Evolutionary conservation across 2,113 vertebrate genomes (phyloP).

Genomic region (Mionectes macconnelli): DNA sequence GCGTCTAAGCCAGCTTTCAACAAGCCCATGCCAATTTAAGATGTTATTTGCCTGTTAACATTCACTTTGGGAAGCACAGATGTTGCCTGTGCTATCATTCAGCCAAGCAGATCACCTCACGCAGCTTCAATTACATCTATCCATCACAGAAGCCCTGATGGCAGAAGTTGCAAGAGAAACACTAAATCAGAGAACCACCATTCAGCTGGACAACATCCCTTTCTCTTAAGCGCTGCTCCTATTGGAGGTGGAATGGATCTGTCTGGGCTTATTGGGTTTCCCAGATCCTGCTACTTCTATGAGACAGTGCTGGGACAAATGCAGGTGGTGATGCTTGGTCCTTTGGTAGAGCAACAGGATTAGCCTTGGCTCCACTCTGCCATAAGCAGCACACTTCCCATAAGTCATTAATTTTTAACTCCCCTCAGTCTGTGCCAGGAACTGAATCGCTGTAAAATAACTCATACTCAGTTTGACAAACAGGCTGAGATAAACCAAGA

Average conservation of each 20-base stretch:
- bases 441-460: neutral
- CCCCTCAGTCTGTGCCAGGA: constrained; percentile 1
- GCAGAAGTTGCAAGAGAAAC: neutral
- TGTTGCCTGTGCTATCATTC: neutral
- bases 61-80: neutral
- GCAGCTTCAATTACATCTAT: neutral
- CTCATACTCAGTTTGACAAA: neutral
- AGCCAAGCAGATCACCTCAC: neutral
- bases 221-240: neutral
- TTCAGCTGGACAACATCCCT: neutral
- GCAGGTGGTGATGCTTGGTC: neutral
- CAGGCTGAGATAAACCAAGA: neutral
- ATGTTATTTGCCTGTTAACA: neutral
- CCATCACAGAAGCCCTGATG: neutral
- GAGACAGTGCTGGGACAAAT: neutral
- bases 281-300: neutral
- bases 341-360: neutral
- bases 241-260: neutral
- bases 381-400: neutral
- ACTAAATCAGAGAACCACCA: neutral
- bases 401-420: constrained; percentile 34
- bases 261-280: neutral
- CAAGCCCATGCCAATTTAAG: neutral
- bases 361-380: neutral
- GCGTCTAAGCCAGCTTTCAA: neutral